Evolutionary conservation across 1,140 invertebrate genomes (phyloP).

Genomic region (Drosophila mauritiana): DNA sequence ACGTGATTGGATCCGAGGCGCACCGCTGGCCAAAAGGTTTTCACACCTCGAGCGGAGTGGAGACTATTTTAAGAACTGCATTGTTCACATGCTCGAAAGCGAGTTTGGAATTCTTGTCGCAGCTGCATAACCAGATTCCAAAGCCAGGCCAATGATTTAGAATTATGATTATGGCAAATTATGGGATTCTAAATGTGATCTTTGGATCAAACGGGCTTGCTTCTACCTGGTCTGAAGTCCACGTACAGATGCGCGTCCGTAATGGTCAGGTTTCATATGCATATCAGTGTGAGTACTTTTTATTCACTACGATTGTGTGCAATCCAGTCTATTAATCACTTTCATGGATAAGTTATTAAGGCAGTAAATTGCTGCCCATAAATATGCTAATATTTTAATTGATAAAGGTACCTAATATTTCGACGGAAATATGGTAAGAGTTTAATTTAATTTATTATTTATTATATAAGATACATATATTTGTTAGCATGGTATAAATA

Average conservation of each 20-base stretch:
- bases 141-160: not conserved
- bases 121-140: constrained; percentile 48
- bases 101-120: constrained; percentile 50
- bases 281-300: constrained; percentile 3
- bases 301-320: not conserved
- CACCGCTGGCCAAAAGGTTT: constrained; percentile 40
- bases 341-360: constrained; percentile 1
- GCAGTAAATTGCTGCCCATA: not conserved
- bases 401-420: not conserved
- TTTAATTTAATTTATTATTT: not conserved
- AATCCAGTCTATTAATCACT: constrained; percentile 26
- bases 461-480: too few relatives aligned
- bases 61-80: constrained; percentile 62
- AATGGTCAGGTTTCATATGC: constrained; percentile 6
- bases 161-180: not conserved
- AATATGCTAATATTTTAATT: constrained; percentile 25
- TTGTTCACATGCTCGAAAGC: constrained; percentile 57
- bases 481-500: not conserved
- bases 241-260: constrained; percentile 14
- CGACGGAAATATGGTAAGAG: constrained; percentile 7
- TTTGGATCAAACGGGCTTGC: not conserved
- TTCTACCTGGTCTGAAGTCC: not conserved
- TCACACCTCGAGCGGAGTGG: constrained; percentile 50
- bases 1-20: constrained; percentile 64
- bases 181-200: not conserved